A percentile compares a stretch with the other conserved stretches of the same genome.
Conservation (phyloP, 1,140 invertebrate genomes). For the Muscidifurax raptorellus region DNA sequence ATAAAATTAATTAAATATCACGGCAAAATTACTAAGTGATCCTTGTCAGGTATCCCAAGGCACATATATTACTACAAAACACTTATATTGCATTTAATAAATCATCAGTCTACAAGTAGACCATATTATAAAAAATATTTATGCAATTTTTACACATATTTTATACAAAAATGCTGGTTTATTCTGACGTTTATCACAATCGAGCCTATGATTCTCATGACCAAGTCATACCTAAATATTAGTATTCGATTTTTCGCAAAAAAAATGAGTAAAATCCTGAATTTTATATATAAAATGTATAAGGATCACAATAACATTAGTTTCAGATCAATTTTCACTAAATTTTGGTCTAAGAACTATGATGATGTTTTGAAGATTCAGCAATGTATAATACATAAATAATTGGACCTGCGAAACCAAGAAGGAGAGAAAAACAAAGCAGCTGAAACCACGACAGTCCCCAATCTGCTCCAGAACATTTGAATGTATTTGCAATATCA, state of each 20-base stretch:
- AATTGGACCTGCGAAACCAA: slow-evolving; percentile 70
- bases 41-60: slow-evolving; percentile 28
- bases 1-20: slow-evolving; percentile 9
- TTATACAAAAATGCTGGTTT: background rate
- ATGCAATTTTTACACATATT: background rate
- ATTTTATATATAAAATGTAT: background rate
- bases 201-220: background rate
- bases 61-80: slow-evolving; percentile 36
- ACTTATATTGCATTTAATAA: slow-evolving; percentile 30
- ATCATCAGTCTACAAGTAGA: slow-evolving; percentile 16
- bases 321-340: background rate
- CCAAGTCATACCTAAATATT: background rate
- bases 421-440: slow-evolving; percentile 67
- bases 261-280: background rate
- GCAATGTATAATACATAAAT: slow-evolving; percentile 70
- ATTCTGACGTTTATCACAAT: background rate
- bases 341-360: slow-evolving; percentile 33
- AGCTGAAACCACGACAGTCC: slow-evolving; percentile 71
- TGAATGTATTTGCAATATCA: slow-evolving; percentile 63
- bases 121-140: slow-evolving; percentile 44
- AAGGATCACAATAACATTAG: background rate
- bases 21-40: slow-evolving; percentile 10
- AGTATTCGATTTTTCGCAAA: background rate
- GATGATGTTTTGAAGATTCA: slow-evolving; percentile 63
- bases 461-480: slow-evolving; percentile 73